Percentiles rank a stretch among this genome's conserved stretches.
Conservation (phyloP, 2,888 invertebrate genomes). For the Microctonus aethiopoides region DNA sequence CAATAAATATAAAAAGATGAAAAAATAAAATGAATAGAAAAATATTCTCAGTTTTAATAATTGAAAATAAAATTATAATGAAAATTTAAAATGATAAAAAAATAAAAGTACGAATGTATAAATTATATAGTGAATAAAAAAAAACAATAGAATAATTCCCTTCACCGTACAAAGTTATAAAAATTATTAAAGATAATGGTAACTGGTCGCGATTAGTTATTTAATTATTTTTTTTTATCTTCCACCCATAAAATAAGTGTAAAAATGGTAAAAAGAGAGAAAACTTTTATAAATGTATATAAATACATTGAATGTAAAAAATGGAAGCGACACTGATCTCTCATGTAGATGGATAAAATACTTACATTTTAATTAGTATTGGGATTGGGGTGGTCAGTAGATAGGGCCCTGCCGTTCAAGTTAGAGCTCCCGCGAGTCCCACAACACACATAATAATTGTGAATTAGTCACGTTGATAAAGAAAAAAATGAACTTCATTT, state of each 20-base stretch:
- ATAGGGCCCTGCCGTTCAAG: slow-evolving; percentile 64
- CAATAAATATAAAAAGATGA: not conserved
- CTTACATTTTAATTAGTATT: slow-evolving; percentile 66
- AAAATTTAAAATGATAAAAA: slow-evolving; percentile 1
- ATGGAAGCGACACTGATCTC: slow-evolving; percentile 59
- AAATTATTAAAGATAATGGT: slow-evolving; percentile 4
- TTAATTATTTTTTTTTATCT: not conserved
- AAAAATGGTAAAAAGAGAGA: not conserved
- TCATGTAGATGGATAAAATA: slow-evolving; percentile 63
- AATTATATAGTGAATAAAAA: not conserved
- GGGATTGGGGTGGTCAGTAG: slow-evolving; percentile 66
- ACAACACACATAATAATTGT: slow-evolving; percentile 66
- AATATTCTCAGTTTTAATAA: no score
- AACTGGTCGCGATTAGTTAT: slow-evolving; percentile 2
- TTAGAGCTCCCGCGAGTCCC: slow-evolving; percentile 66
- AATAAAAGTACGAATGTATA: not conserved
- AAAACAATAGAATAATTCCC: not conserved
- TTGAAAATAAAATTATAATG: not conserved
- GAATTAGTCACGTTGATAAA: slow-evolving; percentile 64
- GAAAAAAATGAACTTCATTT: slow-evolving; percentile 25
- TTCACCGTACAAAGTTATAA: not conserved
- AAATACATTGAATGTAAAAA: slow-evolving; percentile 20
- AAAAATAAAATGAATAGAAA: slow-evolving; percentile 2
- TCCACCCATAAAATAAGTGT: slow-evolving; percentile 1
- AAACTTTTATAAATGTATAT: not conserved